Conservation (phyloP, 1,140 invertebrate genomes). For the Kradibia gibbosae region DNA sequence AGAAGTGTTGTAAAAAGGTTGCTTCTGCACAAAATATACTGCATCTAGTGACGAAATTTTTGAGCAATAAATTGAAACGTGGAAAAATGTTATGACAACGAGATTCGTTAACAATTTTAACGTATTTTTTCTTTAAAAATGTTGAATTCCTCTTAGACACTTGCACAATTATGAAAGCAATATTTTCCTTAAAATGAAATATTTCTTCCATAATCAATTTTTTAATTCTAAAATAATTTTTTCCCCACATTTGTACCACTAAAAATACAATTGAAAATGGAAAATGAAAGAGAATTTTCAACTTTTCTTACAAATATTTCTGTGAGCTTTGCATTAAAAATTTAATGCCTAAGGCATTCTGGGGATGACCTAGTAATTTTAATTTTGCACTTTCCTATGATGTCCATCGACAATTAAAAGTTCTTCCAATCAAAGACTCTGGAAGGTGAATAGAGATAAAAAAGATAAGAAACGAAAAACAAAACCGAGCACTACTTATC, state of each 20-base stretch:
- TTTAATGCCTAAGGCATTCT: too few species aligned
- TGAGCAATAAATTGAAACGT: not conserved
- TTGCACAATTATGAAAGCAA: not conserved
- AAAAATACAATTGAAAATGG: not conserved
- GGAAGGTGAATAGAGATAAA: too few species aligned
- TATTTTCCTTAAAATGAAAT: not conserved
- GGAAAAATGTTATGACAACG: not conserved
- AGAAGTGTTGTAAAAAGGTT: not conserved
- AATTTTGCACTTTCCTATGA: too few species aligned
- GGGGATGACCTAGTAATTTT: too few species aligned
- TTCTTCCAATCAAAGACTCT: too few species aligned
- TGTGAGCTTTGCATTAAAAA: too few species aligned
- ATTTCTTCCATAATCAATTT: not conserved
- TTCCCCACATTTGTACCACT: not conserved
- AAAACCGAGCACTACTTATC: too few species aligned
- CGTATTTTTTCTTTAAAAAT: not conserved
- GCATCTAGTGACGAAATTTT: not conserved
- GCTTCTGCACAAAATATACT: not conserved
- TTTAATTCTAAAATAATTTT: too few species aligned
- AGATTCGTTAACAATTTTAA: not conserved
- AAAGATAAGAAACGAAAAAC: too few species aligned
- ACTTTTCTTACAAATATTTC: too few species aligned
- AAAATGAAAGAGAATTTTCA: not conserved
- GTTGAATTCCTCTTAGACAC: not conserved
- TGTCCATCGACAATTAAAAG: too few species aligned